Evolutionary conservation across 2,888 invertebrate species (phyloP).

Genomic region (Geotrupes spiniger): DNA sequence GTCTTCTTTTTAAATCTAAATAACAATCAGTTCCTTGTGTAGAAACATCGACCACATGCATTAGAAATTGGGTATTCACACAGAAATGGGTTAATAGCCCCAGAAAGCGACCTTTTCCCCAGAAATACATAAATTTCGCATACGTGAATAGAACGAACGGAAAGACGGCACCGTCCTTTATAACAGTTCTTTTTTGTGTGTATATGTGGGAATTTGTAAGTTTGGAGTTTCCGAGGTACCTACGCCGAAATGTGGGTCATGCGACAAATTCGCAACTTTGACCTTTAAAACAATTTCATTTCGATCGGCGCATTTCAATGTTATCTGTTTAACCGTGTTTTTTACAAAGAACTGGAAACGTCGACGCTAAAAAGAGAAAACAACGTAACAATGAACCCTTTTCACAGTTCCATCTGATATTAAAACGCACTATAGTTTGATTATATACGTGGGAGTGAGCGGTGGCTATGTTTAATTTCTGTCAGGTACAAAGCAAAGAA

Average conservation of each 20-base stretch:
- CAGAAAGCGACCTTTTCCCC: conserved; percentile 14
- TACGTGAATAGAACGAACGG: conserved; percentile 9
- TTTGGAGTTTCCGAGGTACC: conserved; percentile 6
- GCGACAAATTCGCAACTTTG: too few species aligned
- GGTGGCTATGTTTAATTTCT: conserved; percentile 36
- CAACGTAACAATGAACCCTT: conserved; percentile 20
- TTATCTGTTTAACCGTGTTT: conserved; percentile 7
- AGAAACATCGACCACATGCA: too few species aligned
- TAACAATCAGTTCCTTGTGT: conserved; percentile 5
- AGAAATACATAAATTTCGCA: conserved; percentile 20
- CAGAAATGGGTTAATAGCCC: conserved; percentile 17
- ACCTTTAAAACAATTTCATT: too few species aligned
- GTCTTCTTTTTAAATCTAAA: background rate
- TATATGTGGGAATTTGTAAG: conserved; percentile 14
- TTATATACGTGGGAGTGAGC: conserved; percentile 34
- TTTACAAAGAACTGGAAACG: conserved; percentile 16
- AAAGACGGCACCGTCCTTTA: conserved; percentile 11
- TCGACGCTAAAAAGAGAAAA: conserved; percentile 13
- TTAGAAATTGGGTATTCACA: conserved; percentile 6
- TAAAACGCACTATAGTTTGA: conserved; percentile 13
- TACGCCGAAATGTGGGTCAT: too few species aligned
- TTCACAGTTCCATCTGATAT: conserved; percentile 22
- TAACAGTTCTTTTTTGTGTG: conserved; percentile 17
- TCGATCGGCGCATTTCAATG: background rate
- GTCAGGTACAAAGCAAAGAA: conserved; percentile 34